phyloP scores from a whole-genome alignment of 2,113 vertebrate genomes.

The Cyanoderma ruficeps region DNA sequence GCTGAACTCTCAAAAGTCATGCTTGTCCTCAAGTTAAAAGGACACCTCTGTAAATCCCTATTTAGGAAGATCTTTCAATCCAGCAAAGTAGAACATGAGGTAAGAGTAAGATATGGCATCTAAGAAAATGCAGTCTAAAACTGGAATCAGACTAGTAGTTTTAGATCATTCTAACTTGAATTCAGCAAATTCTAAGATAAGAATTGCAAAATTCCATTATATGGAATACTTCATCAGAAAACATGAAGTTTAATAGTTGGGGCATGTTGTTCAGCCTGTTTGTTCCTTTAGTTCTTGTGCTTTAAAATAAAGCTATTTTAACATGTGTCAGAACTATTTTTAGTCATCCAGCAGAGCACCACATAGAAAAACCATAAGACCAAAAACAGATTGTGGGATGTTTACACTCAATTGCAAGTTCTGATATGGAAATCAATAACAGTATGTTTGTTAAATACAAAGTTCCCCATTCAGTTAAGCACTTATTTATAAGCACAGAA shows the following conservation, averaged over 20 bases:
- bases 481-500: not conserved
- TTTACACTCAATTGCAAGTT: not conserved
- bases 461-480: not conserved
- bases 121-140: not conserved
- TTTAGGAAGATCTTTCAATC: not conserved
- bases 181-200: not conserved
- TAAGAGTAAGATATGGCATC: not conserved
- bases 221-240: not conserved
- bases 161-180: not conserved
- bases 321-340: not conserved
- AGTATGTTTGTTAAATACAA: not conserved
- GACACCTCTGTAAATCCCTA: not conserved
- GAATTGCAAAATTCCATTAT: not conserved
- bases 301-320: not conserved
- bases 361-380: not conserved
- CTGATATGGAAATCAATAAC: not conserved
- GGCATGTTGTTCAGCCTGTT: accelerated
- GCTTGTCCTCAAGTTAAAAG: not conserved
- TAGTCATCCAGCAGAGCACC: not conserved
- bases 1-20: not conserved
- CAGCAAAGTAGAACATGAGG: not conserved
- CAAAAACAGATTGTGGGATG: not conserved
- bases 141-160: not conserved
- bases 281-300: not conserved
- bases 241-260: not conserved